phyloP scores from a whole-genome alignment of 2,113 vertebrate genomes.

The Benitochromis conjunctus region DNA sequence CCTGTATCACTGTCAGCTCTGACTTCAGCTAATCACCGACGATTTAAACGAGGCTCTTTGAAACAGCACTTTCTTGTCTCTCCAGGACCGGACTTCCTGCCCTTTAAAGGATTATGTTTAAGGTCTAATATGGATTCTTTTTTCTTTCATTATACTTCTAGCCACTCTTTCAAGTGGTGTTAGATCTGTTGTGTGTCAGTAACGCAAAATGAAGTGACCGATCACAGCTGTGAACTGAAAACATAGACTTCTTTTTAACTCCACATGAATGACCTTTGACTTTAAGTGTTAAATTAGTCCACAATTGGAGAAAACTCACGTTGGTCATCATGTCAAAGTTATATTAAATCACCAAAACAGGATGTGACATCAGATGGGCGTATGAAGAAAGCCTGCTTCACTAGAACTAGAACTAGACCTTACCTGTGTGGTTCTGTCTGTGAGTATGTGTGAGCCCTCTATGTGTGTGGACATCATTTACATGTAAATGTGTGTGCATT shows the following conservation, averaged over 20 bases:
- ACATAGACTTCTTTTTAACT: not conserved
- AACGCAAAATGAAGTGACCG: not conserved
- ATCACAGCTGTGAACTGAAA: not conserved
- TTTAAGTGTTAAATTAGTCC: not conserved
- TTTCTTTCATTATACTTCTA: not conserved
- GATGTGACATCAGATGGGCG: slow-evolving; percentile 19
- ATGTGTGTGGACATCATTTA: not conserved
- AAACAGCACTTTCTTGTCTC: not conserved
- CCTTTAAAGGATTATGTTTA: slow-evolving; percentile 5
- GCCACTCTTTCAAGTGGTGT: slow-evolving; percentile 11
- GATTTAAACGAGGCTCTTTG: not conserved
- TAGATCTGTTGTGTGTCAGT: not conserved
- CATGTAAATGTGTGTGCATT: not conserved
- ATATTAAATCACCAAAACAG: slow-evolving; percentile 17
- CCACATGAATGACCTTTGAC: not conserved
- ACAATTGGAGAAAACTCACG: not conserved
- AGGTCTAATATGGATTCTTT: not conserved
- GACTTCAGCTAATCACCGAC: not conserved
- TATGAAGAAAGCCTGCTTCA: slow-evolving; percentile 12
- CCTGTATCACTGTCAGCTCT: not conserved
- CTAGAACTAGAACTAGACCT: slow-evolving; percentile 42
- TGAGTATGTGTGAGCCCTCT: not conserved
- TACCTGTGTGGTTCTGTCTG: slow-evolving; percentile 5
- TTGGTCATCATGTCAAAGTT: slow-evolving; percentile 24
- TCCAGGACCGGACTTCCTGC: slow-evolving; percentile 14